Base-by-base conservation (phyloP, 2,888 invertebrate genomes). In the Sphaerophoria rueppellii region DNA sequence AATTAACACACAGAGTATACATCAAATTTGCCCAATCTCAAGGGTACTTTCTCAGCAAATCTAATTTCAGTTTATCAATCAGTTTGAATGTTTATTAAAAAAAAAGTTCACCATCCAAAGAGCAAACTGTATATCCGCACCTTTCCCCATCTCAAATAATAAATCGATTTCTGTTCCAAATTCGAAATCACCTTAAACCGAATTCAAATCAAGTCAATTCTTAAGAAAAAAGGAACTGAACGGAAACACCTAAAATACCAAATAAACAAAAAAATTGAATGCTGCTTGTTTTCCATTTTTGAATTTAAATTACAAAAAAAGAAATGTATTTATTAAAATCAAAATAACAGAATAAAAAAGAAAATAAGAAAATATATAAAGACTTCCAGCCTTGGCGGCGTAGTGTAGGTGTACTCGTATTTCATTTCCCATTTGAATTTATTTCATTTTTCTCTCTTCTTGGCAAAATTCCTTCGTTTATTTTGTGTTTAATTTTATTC, bases 271-370 rank as follows among this genome's bases (percentile, higher is more conserved):
- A 24, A 24, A 24, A 52, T 2, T 40, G 52, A 67, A 67, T 67
- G 24, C 12, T 40, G 37, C 52, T 50, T 67, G 52, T 40, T 72
- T 50, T 60, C n/a, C 52, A 72, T 65, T 52, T 78, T 65, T 78
- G 52, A 78, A 78, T 58, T 72, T 78, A 78, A 78, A 72, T 72
- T 65, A 43, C 78, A 50, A 37, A 65, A 65, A 72, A 65, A 77
- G 63, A 77, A 71, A 50, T 61, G 54, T 67, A 40, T 67, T 54
- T 65, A 46, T 43, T 35, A 63, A 71, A 46, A 61, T n/a, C 12
- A 46, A 40, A 14, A 16, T n/a, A 43, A 69, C 32, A 69, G 24
- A 54, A 67, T 55, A 35, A 63, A 55, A 55, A 63, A 63, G 55
- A 70, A 43, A 32, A 24, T 24, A 24, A 24, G 24, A 24, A 24